These are phyloP conservation scores for Tragulus kanchil DNA, from an alignment of 2,113 vertebrate species.

Conservation along the genomic window DNA sequence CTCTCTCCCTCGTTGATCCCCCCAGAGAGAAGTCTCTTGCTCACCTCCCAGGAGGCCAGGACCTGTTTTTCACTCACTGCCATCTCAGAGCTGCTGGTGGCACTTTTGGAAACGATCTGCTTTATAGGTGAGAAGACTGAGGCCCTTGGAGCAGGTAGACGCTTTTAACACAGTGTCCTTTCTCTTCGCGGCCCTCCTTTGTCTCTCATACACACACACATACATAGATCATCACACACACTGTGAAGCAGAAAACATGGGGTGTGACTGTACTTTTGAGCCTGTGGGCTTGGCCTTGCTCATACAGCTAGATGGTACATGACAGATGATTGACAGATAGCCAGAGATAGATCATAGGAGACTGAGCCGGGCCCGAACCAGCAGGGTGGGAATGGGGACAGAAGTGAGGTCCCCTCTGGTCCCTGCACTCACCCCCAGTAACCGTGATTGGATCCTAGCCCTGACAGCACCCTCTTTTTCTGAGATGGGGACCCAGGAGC, in stretches of 20 bases:
- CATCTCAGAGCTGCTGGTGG: not conserved
- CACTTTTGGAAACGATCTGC: not conserved
- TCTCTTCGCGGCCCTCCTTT: accelerated
- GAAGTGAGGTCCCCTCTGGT: not conserved
- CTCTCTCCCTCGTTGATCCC: not conserved
- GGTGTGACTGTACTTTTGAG: too few species aligned
- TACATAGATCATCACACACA: not conserved
- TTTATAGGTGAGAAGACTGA: not conserved
- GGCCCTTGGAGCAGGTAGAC: not conserved
- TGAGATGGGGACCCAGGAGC: not conserved
- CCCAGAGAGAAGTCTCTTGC: not conserved
- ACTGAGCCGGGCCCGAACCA: not conserved
- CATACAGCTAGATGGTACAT: not conserved
- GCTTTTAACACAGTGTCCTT: not conserved
- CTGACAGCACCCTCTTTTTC: not conserved
- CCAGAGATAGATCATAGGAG: not conserved
- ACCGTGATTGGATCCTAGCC: not conserved
- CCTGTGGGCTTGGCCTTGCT: not conserved
- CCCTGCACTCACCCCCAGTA: not conserved
- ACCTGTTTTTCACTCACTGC: not conserved
- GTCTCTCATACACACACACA: not conserved
- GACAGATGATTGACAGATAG: not conserved
- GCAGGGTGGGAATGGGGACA: not conserved
- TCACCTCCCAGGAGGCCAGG: not conserved
- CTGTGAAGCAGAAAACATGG: not conserved